These are phyloP conservation scores for Platichthys stellatus DNA, from an alignment of 2,113 vertebrate genomes.

Conservation along the genomic window DNA sequence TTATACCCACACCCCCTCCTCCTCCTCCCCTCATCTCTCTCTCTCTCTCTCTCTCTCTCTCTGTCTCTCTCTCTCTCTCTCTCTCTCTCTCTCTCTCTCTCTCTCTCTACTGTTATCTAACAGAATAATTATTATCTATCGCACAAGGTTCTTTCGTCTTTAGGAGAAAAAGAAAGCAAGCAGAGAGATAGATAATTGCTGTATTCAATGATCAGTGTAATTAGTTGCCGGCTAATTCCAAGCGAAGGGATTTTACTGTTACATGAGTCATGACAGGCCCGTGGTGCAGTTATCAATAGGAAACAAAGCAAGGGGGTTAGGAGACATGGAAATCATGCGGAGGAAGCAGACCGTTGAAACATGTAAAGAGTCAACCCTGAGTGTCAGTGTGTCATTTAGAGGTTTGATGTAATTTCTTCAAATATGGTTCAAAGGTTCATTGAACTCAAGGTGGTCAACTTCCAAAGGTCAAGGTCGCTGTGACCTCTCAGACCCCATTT, in stretches of 20 bases:
- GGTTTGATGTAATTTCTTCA: neutral
- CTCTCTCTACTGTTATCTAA: constrained; percentile 41
- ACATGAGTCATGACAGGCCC: constrained; percentile 63
- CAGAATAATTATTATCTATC: constrained; percentile 67
- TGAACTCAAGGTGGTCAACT: too few relatives aligned
- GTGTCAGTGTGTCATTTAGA: constrained; percentile 41
- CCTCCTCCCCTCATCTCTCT: neutral
- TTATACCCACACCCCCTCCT: constrained; percentile 9
- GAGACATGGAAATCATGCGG: constrained; percentile 35
- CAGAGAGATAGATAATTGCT: constrained; percentile 70
- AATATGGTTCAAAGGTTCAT: too few relatives aligned
- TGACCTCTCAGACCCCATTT: too few relatives aligned
- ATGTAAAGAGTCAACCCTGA: constrained; percentile 13
- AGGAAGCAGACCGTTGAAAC: constrained; percentile 26
- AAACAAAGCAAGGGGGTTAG: constrained; percentile 53
- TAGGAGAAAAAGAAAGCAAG: constrained; percentile 37
- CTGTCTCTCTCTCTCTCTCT: constrained; percentile 7
- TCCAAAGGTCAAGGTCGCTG: too few relatives aligned
- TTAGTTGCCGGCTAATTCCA: constrained; percentile 69
- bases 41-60: neutral
- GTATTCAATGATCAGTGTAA: constrained; percentile 80
- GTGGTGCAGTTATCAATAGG: constrained; percentile 38
- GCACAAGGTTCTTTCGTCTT: constrained; percentile 63
- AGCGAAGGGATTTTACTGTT: constrained; percentile 72
- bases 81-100: constrained; percentile 18